Base-by-base conservation (phyloP, 2,113 vertebrate genomes). In the Burhinus bistriatus region DNA sequence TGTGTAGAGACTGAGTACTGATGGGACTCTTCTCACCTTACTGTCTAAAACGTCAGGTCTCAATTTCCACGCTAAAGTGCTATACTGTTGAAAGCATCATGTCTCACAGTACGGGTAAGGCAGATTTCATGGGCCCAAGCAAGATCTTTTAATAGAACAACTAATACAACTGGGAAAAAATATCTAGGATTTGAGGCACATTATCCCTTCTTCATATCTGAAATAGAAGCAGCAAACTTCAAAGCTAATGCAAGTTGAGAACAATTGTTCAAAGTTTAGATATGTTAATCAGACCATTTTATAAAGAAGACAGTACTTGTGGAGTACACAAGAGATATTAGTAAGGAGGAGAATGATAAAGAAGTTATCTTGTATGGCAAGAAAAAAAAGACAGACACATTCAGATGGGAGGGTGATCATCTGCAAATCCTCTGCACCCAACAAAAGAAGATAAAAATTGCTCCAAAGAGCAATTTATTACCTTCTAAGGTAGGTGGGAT, bases 151-250 rank as follows among this genome's bases (percentile, higher is more conserved):
- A 79, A 87, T 72, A 87, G 95, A 91, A 89, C 32, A 69, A 94
- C 36, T 72, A 93, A 91, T 49, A 73, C 44, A 90, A 82, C 8
- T 91, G 81, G 52, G 54, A 87, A 96, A 95, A 95, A 82, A 89
- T 72, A 89, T 55, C 62, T 68, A 93, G 65, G 81, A 55, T 79
- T 93, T 83, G 66, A 94, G 58, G 82, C 58, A 80, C 78, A 72
- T 96, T 95, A 94, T 93, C 68, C 72, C 66, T 93, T 92, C 89
- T 91, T 94, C 49, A 52, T n/a, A 85, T 69, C 78, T 94, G 85
- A 97, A 97, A 96, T 83, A 96, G 93, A 95, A 96, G 84, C 75
- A 90, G 95, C 73, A 91, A 94, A 90, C 84, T 96, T 97, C 90
- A 95, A 91, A 96, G 93, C 84, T 95, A 95, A 94, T 90, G 82